Evolutionary conservation across 2,113 vertebrate genomes (phyloP).

Genomic region (Osmerus mordax): DNA sequence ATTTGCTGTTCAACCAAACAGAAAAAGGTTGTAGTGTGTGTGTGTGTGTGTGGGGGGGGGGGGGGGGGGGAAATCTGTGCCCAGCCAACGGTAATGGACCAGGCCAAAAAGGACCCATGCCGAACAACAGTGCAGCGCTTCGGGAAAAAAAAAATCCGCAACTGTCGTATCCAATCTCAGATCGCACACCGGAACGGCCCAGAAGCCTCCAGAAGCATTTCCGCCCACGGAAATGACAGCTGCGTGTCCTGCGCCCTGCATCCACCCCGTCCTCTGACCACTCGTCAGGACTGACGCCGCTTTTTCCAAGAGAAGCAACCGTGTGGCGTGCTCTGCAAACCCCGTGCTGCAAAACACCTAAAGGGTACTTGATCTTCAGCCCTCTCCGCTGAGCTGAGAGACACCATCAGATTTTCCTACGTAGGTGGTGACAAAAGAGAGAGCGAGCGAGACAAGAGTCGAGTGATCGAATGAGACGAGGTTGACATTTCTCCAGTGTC

Average conservation of each 20-base stretch:
- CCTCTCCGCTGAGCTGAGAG: slow-evolving; percentile 54
- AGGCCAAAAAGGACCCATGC: too few relatives aligned
- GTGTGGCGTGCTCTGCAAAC: slow-evolving; percentile 33
- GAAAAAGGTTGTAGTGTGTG: too few relatives aligned
- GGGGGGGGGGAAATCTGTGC: too few relatives aligned
- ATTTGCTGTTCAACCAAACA: too few relatives aligned
- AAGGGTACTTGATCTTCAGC: slow-evolving; percentile 50
- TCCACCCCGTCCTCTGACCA: neutral
- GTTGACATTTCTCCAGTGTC: slow-evolving; percentile 78
- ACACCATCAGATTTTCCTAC: slow-evolving; percentile 89
- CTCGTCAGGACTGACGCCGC: neutral
- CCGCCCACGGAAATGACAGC: neutral
- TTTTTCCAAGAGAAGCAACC: neutral
- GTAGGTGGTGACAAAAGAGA: slow-evolving; percentile 76
- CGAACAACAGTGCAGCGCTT: too few relatives aligned
- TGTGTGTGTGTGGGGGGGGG: too few relatives aligned
- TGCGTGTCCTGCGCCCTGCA: neutral
- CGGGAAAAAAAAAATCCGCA: too few relatives aligned
- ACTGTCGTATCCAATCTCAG: too few relatives aligned
- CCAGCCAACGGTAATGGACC: too few relatives aligned
- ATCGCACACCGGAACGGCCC: too few relatives aligned
- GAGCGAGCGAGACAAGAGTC: neutral
- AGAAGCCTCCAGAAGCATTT: neutral
- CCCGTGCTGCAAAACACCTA: slow-evolving; percentile 27
- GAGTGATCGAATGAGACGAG: slow-evolving; percentile 60